Conservation (phyloP, 2,797 vertebrate species). For the Sebastes cheni region DNA sequence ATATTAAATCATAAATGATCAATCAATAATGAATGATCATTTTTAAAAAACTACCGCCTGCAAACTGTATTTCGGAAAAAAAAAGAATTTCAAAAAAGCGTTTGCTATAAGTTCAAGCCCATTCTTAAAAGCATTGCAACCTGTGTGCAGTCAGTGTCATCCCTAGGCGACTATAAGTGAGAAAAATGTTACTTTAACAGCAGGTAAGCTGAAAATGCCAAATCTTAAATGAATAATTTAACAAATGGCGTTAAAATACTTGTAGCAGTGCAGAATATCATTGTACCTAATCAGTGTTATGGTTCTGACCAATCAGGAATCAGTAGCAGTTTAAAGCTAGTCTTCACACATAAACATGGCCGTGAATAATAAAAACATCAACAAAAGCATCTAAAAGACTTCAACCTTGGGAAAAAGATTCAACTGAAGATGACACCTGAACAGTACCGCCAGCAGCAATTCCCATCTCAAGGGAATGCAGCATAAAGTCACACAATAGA, state of each 20-base stretch:
- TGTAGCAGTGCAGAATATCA: background rate
- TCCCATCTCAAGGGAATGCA: background rate
- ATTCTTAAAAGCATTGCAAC: too few relatives aligned
- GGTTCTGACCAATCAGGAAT: background rate
- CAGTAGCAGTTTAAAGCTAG: background rate
- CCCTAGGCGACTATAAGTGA: background rate
- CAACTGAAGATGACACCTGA: background rate
- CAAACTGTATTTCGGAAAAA: too few relatives aligned
- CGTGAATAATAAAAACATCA: background rate
- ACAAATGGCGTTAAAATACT: background rate
- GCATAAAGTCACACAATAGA: background rate
- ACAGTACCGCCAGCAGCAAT: background rate
- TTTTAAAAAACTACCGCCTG: too few relatives aligned
- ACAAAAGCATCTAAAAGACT: background rate
- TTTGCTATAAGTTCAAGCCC: too few relatives aligned
- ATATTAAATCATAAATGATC: too few relatives aligned
- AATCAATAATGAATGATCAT: too few relatives aligned
- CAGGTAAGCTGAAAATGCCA: background rate
- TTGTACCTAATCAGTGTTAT: background rate
- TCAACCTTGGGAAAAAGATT: background rate
- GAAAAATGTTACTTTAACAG: background rate
- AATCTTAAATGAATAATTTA: background rate
- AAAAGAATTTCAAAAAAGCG: too few relatives aligned
- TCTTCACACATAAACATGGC: background rate
- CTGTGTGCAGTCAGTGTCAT: too few relatives aligned